Conservation (phyloP, 2,888 invertebrate genomes). For the Sphinx pinastri region DNA sequence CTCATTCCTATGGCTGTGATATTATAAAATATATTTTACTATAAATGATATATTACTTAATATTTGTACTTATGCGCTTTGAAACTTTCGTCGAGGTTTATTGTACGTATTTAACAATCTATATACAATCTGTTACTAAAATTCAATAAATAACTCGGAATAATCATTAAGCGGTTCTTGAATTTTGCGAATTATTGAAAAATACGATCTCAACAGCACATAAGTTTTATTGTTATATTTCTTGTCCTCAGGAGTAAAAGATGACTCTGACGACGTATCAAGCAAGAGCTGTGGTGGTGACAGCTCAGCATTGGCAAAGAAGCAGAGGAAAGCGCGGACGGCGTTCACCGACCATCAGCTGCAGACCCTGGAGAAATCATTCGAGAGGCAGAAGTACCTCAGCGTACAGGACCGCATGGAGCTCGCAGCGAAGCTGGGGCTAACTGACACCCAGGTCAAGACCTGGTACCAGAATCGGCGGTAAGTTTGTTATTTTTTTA, state of each 20-base stretch:
- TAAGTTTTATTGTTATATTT: not conserved
- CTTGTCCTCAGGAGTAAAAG: constrained; percentile 89
- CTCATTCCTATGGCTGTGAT: too few species aligned
- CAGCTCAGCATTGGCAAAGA: constrained; percentile 88
- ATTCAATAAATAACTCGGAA: too few species aligned
- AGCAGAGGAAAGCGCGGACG: constrained; percentile 97
- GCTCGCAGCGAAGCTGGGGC: constrained; percentile 96
- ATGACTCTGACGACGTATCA: constrained; percentile 90
- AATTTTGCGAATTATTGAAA: too few species aligned
- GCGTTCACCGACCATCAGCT: constrained; percentile 99
- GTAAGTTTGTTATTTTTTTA: constrained; percentile 79
- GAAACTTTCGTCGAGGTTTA: too few species aligned
- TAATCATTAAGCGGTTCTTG: too few species aligned
- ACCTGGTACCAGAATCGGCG: constrained; percentile 99
- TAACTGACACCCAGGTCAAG: constrained; percentile 99
- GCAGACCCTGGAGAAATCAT: constrained; percentile 97
- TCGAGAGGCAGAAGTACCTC: constrained; percentile 98
- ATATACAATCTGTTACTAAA: too few species aligned
- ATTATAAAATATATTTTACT: too few species aligned
- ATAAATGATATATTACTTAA: too few species aligned
- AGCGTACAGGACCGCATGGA: constrained; percentile 99
- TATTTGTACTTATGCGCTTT: too few species aligned
- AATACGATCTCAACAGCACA: not conserved
- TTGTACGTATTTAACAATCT: too few species aligned
- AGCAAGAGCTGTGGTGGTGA: constrained; percentile 80